These are phyloP conservation scores for Heliconius nattereri DNA, from an alignment of 1,140 invertebrate species.

Conservation along the genomic window DNA sequence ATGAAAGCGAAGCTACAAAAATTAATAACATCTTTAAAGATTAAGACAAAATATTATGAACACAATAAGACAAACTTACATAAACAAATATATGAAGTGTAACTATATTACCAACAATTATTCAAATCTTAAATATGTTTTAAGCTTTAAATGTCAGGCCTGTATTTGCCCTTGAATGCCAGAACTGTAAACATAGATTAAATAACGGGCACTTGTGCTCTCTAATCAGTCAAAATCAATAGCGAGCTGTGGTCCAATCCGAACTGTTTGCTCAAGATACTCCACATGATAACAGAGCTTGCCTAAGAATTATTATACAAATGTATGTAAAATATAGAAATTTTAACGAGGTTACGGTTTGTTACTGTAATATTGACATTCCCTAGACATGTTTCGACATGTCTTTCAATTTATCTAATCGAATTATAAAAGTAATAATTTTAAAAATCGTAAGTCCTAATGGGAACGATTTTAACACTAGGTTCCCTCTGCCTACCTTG, in stretches of 20 bases:
- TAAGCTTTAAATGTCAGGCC: conserved; percentile 33
- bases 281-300: conserved; percentile 50
- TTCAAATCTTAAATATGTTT: conserved; percentile 16
- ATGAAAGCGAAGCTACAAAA: not conserved
- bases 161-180: conserved; percentile 47
- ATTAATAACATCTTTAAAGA: too few species aligned
- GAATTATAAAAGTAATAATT: not conserved
- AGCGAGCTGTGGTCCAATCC: conserved; percentile 51
- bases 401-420: too few species aligned
- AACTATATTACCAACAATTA: not conserved
- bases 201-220: conserved; percentile 53
- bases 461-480: too few species aligned
- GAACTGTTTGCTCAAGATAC: conserved; percentile 61
- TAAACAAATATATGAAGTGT: not conserved
- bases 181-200: conserved; percentile 47
- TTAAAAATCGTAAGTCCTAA: not conserved
- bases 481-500: too few species aligned
- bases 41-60: too few species aligned
- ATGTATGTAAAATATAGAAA: conserved; percentile 32
- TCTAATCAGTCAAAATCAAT: conserved; percentile 71
- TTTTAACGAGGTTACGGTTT: not conserved
- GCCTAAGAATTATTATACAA: conserved; percentile 35
- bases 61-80: not conserved
- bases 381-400: not conserved
- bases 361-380: not conserved